phyloP scores from a whole-genome alignment of 2,888 invertebrate species.

The Sarcophaga subvicina region DNA sequence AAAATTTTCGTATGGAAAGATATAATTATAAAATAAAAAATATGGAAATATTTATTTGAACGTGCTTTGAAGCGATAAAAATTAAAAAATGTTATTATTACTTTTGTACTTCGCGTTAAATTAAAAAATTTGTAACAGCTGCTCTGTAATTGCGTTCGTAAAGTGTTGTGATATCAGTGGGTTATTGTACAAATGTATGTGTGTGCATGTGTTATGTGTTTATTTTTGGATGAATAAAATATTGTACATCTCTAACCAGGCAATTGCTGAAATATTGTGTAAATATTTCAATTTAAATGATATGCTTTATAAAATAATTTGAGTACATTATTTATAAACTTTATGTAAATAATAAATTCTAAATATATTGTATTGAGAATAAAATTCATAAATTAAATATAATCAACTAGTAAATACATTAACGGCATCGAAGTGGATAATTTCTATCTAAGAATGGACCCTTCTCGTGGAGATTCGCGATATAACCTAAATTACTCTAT shows the following conservation, averaged over 20 bases:
- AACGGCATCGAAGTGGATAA: slow-evolving; percentile 80
- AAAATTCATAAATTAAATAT: not conserved
- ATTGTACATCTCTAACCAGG: slow-evolving; percentile 1
- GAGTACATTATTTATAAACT: not conserved
- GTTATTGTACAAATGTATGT: slow-evolving; percentile 71
- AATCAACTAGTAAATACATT: not conserved
- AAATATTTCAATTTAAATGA: not conserved
- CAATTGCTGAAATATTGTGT: not conserved
- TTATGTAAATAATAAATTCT: not conserved
- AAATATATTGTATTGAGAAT: not conserved
- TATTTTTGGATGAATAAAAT: slow-evolving; percentile 67
- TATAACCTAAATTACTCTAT: slow-evolving; percentile 93
- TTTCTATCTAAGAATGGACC: slow-evolving; percentile 87
- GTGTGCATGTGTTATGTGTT: slow-evolving; percentile 68
- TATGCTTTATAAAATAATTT: not conserved
- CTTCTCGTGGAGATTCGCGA: slow-evolving; percentile 95
- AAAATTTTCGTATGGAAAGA: slow-evolving; percentile 26
- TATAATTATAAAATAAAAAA: slow-evolving; percentile 27
- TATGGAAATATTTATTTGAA: slow-evolving; percentile 2
- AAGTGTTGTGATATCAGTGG: slow-evolving; percentile 54
- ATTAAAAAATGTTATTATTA: slow-evolving; percentile 2
- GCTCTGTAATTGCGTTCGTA: slow-evolving; percentile 47
- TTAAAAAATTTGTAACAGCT: slow-evolving; percentile 45
- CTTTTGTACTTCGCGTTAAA: slow-evolving; percentile 31
- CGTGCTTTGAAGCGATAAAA: slow-evolving; percentile 9